Conservation (phyloP, 1,140 invertebrate genomes). For the Achroia grisella region DNA sequence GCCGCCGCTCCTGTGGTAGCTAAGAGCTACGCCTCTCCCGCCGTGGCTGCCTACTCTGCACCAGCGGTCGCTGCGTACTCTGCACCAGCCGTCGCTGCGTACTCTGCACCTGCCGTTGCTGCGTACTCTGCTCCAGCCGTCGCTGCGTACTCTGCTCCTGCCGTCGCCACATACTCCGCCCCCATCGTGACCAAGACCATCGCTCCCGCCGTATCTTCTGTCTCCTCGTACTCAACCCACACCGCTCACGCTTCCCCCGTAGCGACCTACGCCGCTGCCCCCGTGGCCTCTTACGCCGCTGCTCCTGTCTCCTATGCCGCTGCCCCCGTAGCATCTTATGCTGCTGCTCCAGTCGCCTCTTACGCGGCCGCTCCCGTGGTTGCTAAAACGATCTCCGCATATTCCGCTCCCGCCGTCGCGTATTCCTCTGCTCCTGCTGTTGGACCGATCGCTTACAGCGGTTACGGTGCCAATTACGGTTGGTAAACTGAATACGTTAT, state of each 20-base stretch:
- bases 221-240: constrained; percentile 19
- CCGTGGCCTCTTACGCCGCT: constrained; percentile 37
- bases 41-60: constrained; percentile 26
- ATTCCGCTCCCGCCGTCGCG: constrained; percentile 4
- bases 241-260: constrained; percentile 9
- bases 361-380: constrained; percentile 12
- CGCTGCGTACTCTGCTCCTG: constrained; percentile 20
- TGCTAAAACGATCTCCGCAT: constrained; percentile 5
- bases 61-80: constrained; percentile 19
- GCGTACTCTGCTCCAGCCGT: constrained; percentile 14
- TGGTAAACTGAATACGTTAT: constrained; percentile 25
- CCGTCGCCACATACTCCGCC: constrained; percentile 12
- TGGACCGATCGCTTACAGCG: constrained; percentile 14
- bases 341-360: constrained; percentile 16
- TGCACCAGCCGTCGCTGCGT: constrained; percentile 15
- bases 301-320: constrained; percentile 17
- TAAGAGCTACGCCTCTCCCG: constrained; percentile 20
- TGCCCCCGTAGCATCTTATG: neutral
- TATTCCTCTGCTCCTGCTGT: constrained; percentile 3
- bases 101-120: constrained; percentile 11
- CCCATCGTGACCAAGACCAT: constrained; percentile 22
- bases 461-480: constrained; percentile 21
- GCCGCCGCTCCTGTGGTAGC: constrained; percentile 19
- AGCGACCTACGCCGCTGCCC: constrained; percentile 20
- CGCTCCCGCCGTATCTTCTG: constrained; percentile 7